phyloP scores from a whole-genome alignment of 2,888 invertebrate genomes.

The Andrena minutula region DNA sequence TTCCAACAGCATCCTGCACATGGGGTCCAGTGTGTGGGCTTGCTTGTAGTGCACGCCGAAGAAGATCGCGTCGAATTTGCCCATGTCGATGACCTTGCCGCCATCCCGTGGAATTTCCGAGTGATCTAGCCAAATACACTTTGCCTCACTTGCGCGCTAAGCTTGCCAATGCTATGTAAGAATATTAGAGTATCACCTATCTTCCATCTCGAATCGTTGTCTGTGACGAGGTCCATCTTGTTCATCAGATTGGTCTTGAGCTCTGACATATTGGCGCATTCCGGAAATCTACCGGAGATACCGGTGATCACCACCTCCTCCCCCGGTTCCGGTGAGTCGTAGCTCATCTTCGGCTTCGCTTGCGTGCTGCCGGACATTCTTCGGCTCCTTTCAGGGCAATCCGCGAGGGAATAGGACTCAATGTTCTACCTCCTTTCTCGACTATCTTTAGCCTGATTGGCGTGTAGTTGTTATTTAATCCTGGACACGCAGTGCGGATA shows the following conservation, averaged over 20 bases:
- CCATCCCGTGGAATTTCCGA: slow-evolving; percentile 91
- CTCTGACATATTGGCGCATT: slow-evolving; percentile 90
- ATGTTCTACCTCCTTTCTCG: not conserved
- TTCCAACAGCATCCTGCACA: slow-evolving; percentile 88
- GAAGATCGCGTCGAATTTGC: slow-evolving; percentile 88
- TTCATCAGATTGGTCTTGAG: slow-evolving; percentile 90
- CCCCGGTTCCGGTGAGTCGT: slow-evolving; percentile 40
- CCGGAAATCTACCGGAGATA: slow-evolving; percentile 91
- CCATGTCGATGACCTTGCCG: slow-evolving; percentile 90
- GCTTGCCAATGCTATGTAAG: not conserved
- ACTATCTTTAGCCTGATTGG: not conserved
- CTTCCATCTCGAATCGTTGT: slow-evolving; percentile 84
- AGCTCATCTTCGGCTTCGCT: not conserved
- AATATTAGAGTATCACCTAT: slow-evolving; percentile 67
- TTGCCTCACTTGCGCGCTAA: not conserved
- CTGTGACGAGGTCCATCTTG: slow-evolving; percentile 90
- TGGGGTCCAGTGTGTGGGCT: slow-evolving; percentile 87
- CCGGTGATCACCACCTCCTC: slow-evolving; percentile 89
- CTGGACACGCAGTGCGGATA: not conserved
- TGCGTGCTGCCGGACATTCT: slow-evolving; percentile 1
- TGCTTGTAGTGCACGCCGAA: slow-evolving; percentile 87
- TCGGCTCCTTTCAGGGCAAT: not conserved
- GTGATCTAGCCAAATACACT: slow-evolving; percentile 81
- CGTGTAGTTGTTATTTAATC: not conserved
- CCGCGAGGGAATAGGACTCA: not conserved